Evolutionary conservation across 2,888 invertebrate species (phyloP).

Genomic region (Molorchus minor): DNA sequence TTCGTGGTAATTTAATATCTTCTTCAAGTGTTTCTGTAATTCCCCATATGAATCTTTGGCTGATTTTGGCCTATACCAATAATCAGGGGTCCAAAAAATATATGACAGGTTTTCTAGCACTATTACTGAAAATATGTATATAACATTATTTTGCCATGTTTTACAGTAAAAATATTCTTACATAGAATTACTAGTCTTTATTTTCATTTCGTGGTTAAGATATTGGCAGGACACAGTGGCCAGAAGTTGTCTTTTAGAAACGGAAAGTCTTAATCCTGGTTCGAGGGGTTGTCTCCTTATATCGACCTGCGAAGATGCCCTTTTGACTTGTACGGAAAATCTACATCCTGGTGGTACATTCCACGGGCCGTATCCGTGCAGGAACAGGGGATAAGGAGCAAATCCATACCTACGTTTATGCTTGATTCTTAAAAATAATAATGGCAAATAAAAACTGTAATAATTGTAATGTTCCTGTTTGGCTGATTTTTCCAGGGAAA

Average conservation of each 20-base stretch:
- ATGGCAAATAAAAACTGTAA: no score
- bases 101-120: slow-evolving; percentile 56
- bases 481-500: neutral
- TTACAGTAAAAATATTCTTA: slow-evolving; percentile 34
- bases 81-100: slow-evolving; percentile 68
- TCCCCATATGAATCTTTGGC: slow-evolving; percentile 62
- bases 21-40: slow-evolving; percentile 58
- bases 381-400: slow-evolving; percentile 62
- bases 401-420: slow-evolving; percentile 64
- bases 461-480: neutral
- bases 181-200: slow-evolving; percentile 44
- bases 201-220: slow-evolving; percentile 49
- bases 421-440: slow-evolving; percentile 40
- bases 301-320: slow-evolving; percentile 62
- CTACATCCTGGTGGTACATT: slow-evolving; percentile 62
- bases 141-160: neutral
- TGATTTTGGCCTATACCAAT: slow-evolving; percentile 66
- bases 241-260: slow-evolving; percentile 62
- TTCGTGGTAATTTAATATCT: slow-evolving; percentile 42
- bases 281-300: slow-evolving; percentile 59
- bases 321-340: slow-evolving; percentile 62
- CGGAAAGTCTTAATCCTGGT: slow-evolving; percentile 59
- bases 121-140: neutral
- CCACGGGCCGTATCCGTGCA: slow-evolving; percentile 65
- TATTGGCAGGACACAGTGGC: slow-evolving; percentile 63